phyloP scores from a whole-genome alignment of 37 sponge, comb jelly and placozoan genomes.

The Ephydatia muelleri region DNA sequence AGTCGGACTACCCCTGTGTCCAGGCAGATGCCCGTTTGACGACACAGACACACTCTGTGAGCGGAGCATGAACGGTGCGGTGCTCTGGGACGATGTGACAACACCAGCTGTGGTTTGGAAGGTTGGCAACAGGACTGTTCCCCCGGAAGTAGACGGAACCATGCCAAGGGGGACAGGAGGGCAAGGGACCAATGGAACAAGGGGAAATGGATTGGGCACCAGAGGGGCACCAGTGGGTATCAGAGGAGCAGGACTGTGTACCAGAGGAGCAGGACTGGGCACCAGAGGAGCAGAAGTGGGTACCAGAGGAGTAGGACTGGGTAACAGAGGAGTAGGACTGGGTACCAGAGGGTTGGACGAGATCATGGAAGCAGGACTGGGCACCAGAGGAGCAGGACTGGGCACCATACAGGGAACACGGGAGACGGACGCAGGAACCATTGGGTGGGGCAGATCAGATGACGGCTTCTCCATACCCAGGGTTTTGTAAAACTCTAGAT shows the following conservation, averaged over 20 bases:
- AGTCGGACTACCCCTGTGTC: neutral
- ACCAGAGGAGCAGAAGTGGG: neutral
- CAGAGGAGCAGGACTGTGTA: neutral
- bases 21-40: neutral
- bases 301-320: neutral
- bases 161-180: neutral
- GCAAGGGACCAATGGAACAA: neutral
- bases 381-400: neutral
- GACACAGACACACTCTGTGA: neutral
- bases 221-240: neutral
- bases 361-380: neutral
- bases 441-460: neutral
- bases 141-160: too few species aligned
- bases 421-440: neutral
- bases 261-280: neutral
- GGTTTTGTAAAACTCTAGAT: slow-evolving; percentile 22
- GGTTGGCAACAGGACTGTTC: too few species aligned
- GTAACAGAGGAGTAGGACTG: neutral
- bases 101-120: neutral
- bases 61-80: neutral
- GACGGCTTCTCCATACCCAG: slow-evolving; percentile 6
- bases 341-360: neutral
- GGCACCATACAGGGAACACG: neutral
- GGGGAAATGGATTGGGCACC: neutral
- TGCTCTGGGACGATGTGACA: neutral